Conservation (phyloP, 2,888 invertebrate species). For the Pheosia tremula region DNA sequence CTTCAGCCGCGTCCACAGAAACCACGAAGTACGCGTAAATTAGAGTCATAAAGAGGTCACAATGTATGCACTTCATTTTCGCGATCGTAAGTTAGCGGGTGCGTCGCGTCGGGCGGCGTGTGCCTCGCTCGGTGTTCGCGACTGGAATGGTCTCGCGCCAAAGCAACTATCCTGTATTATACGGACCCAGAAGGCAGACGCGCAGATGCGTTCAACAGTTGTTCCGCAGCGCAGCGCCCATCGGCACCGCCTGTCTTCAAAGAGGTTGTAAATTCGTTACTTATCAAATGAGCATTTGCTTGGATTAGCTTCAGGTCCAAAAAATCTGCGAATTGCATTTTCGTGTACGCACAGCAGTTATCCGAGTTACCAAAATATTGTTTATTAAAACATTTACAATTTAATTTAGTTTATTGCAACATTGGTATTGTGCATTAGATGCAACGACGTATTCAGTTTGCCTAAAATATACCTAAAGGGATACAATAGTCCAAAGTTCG, state of each 20-base stretch:
- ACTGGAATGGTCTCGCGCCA: constrained; percentile 54
- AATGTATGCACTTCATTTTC: constrained; percentile 60
- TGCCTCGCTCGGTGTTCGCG: constrained; percentile 38
- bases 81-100: constrained; percentile 33
- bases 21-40: constrained; percentile 18
- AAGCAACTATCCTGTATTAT: constrained; percentile 44
- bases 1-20: constrained; percentile 50
- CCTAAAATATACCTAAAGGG: too few species aligned
- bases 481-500: too few species aligned
- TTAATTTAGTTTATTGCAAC: too few species aligned
- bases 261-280: constrained; percentile 10
- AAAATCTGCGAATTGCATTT: neutral
- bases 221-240: constrained; percentile 50
- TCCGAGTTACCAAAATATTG: too few species aligned
- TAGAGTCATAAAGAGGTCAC: constrained; percentile 49
- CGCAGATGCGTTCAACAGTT: constrained; percentile 81
- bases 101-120: constrained; percentile 37
- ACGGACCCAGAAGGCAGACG: constrained; percentile 34
- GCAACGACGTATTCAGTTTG: too few species aligned
- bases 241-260: constrained; percentile 30
- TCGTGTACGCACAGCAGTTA: too few species aligned
- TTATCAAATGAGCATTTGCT: constrained; percentile 3
- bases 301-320: neutral
- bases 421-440: too few species aligned
- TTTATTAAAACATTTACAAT: too few species aligned